Percentiles rank a stretch among this genome's conserved stretches.
phyloP scores from a whole-genome alignment of 2,113 vertebrate genomes.

The Antennarius striatus region DNA sequence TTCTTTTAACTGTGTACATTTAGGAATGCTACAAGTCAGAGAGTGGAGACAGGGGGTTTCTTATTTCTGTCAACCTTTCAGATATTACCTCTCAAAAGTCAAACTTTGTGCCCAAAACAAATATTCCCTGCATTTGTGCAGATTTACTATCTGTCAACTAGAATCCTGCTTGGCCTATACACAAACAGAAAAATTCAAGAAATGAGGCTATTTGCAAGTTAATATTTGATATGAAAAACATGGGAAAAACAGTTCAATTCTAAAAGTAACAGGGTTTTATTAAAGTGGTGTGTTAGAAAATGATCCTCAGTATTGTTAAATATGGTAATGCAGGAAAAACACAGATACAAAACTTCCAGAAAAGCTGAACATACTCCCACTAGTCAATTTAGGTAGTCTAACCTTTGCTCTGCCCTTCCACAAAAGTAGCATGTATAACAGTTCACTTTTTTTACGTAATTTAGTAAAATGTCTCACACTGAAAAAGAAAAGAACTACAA shows the following conservation, averaged over 20 bases:
- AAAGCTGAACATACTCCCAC: no score
- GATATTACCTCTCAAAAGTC: constrained; percentile 35
- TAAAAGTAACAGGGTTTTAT: no score
- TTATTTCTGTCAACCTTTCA: constrained; percentile 31
- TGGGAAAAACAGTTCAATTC: background rate
- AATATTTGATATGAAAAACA: constrained; percentile 10
- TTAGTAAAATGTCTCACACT: no score
- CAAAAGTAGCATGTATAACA: no score
- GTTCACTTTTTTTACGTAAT: no score
- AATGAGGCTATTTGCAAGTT: constrained; percentile 6
- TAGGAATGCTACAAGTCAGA: background rate
- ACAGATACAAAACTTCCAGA: no score
- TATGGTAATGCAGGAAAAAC: no score
- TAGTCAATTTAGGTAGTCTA: no score
- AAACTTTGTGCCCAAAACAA: constrained; percentile 45
- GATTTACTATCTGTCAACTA: constrained; percentile 42
- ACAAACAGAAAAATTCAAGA: constrained; percentile 24
- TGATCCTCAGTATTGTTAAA: no score
- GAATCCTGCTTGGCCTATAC: constrained; percentile 26
- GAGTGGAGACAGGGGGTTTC: constrained; percentile 35
- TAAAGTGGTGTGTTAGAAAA: no score
- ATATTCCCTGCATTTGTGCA: constrained; percentile 39
- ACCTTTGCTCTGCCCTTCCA: no score
- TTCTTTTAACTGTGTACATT: constrained; percentile 16
- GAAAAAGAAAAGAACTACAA: no score